Conservation (phyloP, 2,888 invertebrate genomes). For the Rhopalosiphum nymphaeae region DNA sequence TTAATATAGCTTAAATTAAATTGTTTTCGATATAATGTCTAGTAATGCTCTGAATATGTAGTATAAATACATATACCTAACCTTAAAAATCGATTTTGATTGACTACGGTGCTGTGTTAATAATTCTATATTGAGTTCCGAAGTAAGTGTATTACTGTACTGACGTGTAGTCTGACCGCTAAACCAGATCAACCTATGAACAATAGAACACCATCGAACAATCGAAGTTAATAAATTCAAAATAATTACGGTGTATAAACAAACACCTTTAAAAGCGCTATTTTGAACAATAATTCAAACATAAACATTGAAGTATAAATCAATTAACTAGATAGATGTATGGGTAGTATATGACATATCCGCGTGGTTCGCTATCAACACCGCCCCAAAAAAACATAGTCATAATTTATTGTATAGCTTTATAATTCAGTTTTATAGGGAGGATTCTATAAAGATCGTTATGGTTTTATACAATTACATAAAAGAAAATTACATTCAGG, state of each 20-base stretch:
- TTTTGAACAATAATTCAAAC: background rate
- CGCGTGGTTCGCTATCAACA: background rate
- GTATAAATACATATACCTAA: background rate
- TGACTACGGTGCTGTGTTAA: background rate
- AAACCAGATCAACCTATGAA: background rate
- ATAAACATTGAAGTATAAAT: background rate
- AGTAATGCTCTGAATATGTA: background rate
- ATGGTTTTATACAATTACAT: background rate
- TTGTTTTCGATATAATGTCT: background rate
- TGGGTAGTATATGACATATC: background rate
- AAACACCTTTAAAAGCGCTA: background rate
- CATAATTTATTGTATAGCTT: background rate
- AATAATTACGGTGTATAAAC: background rate
- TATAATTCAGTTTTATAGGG: background rate
- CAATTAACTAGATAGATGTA: background rate
- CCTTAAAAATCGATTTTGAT: background rate
- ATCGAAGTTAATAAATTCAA: background rate
- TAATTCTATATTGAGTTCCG: background rate
- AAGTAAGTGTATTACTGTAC: background rate
- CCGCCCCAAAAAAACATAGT: background rate
- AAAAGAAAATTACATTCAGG: background rate
- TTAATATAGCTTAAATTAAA: background rate
- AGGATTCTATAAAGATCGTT: background rate
- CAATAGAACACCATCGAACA: background rate
- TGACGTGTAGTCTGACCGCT: background rate